phyloP scores from a whole-genome alignment of 2,797 vertebrate species.

The Alfaro cultratus region DNA sequence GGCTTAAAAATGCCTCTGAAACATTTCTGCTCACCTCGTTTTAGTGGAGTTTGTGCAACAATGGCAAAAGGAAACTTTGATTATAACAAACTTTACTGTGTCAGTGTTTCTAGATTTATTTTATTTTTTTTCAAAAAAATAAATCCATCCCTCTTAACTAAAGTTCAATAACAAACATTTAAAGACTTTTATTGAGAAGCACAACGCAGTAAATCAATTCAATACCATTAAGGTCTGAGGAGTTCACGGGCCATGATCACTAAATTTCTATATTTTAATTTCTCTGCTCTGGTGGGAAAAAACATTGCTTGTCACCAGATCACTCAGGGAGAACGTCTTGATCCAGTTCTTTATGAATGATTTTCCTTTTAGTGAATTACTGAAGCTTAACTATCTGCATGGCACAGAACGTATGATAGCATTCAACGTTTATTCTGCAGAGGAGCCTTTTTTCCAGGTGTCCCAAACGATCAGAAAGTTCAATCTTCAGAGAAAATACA shows the following conservation, averaged over 20 bases:
- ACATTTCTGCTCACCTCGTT: background rate
- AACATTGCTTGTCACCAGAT: background rate
- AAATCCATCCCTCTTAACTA: background rate
- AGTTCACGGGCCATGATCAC: background rate
- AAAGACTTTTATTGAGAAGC: background rate
- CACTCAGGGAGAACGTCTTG: background rate
- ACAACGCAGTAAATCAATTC: background rate
- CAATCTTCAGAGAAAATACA: background rate
- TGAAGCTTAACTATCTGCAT: background rate
- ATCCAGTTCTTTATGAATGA: background rate
- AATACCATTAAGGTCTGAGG: background rate
- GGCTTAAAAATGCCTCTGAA: background rate
- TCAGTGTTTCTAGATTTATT: background rate
- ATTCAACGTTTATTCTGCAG: background rate
- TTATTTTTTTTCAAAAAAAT: too few species aligned
- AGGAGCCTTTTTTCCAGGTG: background rate
- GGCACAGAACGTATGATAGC: background rate
- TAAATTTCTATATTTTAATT: background rate
- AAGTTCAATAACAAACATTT: background rate
- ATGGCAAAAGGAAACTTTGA: background rate
- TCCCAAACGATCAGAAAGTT: background rate
- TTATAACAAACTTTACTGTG: background rate
- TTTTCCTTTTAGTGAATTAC: background rate
- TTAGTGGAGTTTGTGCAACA: background rate
- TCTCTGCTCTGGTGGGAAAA: background rate